Percentiles rank a stretch among this genome's conserved stretches.
phyloP scores from a whole-genome alignment of 2,888 invertebrate genomes.

The Acanthopleura granulata region DNA sequence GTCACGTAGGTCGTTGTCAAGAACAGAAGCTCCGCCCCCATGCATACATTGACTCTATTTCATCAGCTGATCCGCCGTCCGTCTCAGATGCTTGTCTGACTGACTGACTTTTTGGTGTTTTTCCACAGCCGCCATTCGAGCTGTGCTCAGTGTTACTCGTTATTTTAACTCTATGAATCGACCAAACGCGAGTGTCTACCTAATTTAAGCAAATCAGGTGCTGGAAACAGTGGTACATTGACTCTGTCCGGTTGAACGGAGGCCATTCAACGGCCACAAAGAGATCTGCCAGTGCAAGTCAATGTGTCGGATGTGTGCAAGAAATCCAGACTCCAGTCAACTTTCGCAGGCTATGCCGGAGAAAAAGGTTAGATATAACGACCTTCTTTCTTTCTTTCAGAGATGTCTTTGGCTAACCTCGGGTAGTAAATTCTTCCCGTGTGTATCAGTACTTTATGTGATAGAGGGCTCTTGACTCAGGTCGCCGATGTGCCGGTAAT shows the following conservation, averaged over 20 bases:
- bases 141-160: background rate
- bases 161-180: background rate
- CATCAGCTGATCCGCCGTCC: conserved; percentile 14
- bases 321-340: background rate
- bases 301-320: conserved; percentile 15
- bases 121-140: background rate
- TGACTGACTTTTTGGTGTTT: too few relatives aligned
- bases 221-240: too few relatives aligned
- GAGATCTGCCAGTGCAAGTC: background rate
- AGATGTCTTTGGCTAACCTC: too few relatives aligned
- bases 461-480: too few relatives aligned
- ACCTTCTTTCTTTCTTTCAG: too few relatives aligned
- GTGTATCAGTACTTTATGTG: too few relatives aligned
- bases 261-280: background rate
- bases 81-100: background rate
- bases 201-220: too few relatives aligned
- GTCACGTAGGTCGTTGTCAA: background rate
- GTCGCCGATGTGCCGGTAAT: background rate
- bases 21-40: background rate
- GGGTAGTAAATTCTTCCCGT: too few relatives aligned
- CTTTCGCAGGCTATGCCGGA: too few relatives aligned
- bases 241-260: too few relatives aligned
- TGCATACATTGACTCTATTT: conserved; percentile 16
- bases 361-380: too few relatives aligned
- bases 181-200: too few relatives aligned